These are phyloP conservation scores for Mastomys coucha DNA, from an alignment of 2,113 vertebrate genomes.

Conservation along the genomic window DNA sequence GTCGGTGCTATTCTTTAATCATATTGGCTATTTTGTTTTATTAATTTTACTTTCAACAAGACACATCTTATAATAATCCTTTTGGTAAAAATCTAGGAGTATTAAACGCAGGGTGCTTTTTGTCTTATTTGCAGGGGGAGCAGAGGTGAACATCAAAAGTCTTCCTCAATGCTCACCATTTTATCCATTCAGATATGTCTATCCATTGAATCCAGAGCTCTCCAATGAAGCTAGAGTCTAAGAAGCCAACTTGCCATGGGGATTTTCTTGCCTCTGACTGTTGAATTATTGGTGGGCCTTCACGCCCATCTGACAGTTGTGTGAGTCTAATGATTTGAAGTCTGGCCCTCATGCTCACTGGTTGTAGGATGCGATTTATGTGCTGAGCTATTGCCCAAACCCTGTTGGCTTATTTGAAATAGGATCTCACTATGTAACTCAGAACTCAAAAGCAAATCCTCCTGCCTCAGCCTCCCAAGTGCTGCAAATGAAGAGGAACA, in stretches of 20 bases:
- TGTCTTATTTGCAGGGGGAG: neutral
- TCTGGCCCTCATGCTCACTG: neutral
- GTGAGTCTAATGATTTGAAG: neutral
- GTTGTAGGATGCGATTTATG: neutral
- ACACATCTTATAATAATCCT: neutral
- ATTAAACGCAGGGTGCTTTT: neutral
- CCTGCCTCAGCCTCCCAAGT: neutral
- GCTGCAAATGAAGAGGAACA: neutral
- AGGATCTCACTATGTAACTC: neutral
- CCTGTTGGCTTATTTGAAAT: neutral
- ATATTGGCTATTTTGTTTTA: neutral
- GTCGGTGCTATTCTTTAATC: neutral
- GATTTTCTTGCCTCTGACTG: neutral
- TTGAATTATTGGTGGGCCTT: neutral
- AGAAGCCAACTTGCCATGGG: neutral
- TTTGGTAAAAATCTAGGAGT: neutral
- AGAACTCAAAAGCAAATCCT: neutral
- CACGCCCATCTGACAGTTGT: neutral
- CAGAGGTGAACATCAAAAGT: neutral
- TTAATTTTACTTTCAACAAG: neutral
- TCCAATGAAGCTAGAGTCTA: neutral
- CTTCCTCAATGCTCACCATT: neutral
- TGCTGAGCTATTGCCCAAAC: neutral
- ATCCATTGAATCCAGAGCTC: neutral
- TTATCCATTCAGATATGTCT: neutral